phyloP scores from a whole-genome alignment of 2,888 invertebrate genomes.

The Lycia hirtaria region DNA sequence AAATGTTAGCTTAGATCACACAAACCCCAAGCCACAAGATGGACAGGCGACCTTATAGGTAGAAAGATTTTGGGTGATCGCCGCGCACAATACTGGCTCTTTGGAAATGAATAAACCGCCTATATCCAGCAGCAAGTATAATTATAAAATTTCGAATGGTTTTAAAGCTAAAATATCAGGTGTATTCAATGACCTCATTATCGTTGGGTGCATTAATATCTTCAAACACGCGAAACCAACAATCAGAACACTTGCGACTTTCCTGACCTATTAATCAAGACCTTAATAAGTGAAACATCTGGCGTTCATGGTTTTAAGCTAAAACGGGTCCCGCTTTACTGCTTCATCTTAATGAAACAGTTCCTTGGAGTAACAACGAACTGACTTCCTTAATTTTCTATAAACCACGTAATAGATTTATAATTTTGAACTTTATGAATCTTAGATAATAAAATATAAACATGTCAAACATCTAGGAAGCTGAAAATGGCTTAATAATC shows the following conservation, averaged over 20 bases:
- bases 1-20: no score
- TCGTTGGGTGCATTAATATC: background rate
- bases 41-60: no score
- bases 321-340: conserved; percentile 40
- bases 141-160: no score
- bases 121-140: no score
- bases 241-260: conserved; percentile 5
- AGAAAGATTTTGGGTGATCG: no score
- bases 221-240: background rate
- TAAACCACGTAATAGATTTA: background rate
- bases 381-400: background rate
- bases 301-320: conserved; percentile 39
- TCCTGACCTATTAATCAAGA: conserved; percentile 39
- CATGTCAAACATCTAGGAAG: no score
- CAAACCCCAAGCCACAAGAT: no score
- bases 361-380: background rate
- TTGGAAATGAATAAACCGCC: no score
- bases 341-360: conserved; percentile 32
- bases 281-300: conserved; percentile 46
- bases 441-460: no score
- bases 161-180: no score
- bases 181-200: background rate
- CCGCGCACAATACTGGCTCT: no score
- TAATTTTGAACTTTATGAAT: background rate
- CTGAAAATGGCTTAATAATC: no score